phyloP scores from a whole-genome alignment of 2,113 vertebrate genomes.

The Erinaceus europaeus region DNA sequence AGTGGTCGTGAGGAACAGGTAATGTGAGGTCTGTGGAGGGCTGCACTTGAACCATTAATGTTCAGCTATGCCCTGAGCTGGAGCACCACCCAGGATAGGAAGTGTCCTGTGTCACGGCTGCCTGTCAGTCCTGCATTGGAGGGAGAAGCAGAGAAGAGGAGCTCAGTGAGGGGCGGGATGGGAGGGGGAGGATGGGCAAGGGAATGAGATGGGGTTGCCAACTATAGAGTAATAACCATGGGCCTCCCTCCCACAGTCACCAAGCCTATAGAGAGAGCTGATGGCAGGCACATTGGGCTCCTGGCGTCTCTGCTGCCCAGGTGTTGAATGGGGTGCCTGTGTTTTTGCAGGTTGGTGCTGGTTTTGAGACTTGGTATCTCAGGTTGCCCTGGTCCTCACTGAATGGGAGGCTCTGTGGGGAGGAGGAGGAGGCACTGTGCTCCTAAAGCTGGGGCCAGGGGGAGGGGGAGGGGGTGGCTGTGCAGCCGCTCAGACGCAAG shows the following conservation, averaged over 20 bases:
- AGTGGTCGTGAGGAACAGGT: neutral
- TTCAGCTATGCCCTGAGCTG: neutral
- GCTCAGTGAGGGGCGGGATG: no score
- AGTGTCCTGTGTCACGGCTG: neutral
- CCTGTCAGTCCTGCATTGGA: neutral
- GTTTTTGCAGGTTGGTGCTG: neutral
- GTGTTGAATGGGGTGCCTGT: neutral
- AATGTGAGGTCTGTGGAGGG: neutral
- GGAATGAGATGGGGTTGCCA: neutral
- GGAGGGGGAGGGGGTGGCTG: neutral
- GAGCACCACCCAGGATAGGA: neutral
- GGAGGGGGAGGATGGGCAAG: neutral
- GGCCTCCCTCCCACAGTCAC: constrained; percentile 36
- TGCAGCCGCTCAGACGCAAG: neutral
- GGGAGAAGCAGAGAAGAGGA: neutral
- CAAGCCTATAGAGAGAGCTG: no score
- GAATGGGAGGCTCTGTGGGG: neutral
- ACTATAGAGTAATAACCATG: neutral
- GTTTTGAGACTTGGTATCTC: neutral
- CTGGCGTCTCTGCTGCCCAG: neutral
- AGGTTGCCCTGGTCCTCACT: neutral
- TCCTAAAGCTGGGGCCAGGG: neutral
- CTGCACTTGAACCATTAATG: neutral
- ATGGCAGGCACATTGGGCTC: neutral
- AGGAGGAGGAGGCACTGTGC: neutral